Evolutionary conservation across 2,797 vertebrate species (phyloP).

Genomic region (Momotus momota): DNA sequence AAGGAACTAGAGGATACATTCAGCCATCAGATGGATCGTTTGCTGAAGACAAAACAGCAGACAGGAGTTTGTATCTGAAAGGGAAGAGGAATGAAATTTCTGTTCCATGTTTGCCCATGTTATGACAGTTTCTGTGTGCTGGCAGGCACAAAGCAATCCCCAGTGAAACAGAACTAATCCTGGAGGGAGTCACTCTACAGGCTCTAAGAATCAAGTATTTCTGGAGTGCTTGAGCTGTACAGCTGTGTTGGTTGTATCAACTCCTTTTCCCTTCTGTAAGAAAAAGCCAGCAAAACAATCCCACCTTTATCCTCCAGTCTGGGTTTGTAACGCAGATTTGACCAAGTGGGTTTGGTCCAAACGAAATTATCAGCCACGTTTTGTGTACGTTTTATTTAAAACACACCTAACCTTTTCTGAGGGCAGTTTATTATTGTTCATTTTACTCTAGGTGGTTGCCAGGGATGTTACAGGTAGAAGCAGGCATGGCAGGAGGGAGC

Average conservation of each 20-base stretch:
- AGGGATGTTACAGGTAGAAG: background rate
- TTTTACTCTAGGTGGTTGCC: background rate
- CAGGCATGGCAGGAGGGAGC: background rate
- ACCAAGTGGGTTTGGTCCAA: background rate
- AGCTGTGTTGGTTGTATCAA: background rate
- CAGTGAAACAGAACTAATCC: background rate
- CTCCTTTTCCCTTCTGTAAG: background rate
- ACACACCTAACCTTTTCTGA: background rate
- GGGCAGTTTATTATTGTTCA: background rate
- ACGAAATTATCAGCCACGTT: background rate
- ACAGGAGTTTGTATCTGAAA: background rate
- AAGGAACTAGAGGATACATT: background rate
- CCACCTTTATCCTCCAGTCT: background rate
- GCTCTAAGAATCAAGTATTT: background rate
- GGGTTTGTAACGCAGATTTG: background rate
- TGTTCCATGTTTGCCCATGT: background rate
- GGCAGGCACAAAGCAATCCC: background rate
- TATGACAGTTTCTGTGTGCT: background rate
- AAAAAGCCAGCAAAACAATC: background rate
- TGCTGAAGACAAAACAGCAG: background rate
- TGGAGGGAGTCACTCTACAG: background rate
- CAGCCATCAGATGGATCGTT: accelerated
- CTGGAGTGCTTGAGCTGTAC: background rate
- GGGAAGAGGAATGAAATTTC: background rate
- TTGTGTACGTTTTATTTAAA: background rate